These are phyloP conservation scores for Rhagonycha fulva DNA, from an alignment of 2,888 invertebrate genomes.

Conservation along the genomic window DNA sequence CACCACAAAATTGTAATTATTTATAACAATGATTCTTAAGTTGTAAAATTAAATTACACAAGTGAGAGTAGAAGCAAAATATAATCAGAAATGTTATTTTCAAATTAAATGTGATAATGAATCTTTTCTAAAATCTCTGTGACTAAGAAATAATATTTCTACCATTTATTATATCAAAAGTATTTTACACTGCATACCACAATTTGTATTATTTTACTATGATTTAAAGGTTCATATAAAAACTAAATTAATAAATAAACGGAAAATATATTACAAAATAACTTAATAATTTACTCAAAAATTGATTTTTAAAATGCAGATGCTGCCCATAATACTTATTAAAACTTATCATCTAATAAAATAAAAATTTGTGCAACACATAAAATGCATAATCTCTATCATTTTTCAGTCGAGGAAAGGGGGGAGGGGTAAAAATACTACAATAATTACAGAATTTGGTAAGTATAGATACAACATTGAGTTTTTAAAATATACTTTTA, in stretches of 20 bases:
- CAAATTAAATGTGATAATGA: background rate
- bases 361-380: background rate
- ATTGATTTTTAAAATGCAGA: background rate
- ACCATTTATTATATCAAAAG: background rate
- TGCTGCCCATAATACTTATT: background rate
- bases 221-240: background rate
- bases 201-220: background rate
- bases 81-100: background rate
- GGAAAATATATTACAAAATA: background rate
- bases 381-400: background rate
- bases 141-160: background rate
- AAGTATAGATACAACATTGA: background rate
- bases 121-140: background rate
- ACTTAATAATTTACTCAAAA: background rate
- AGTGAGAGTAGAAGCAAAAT: background rate
- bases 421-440: background rate
- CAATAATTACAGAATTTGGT: background rate
- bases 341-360: background rate
- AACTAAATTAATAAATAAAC: background rate
- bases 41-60: background rate
- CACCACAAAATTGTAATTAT: too few species aligned
- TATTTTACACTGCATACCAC: background rate
- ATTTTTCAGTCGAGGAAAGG: background rate
- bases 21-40: background rate
- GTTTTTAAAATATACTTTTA: background rate